Conservation (phyloP, 2,113 vertebrate genomes). For the Melospiza georgiana region DNA sequence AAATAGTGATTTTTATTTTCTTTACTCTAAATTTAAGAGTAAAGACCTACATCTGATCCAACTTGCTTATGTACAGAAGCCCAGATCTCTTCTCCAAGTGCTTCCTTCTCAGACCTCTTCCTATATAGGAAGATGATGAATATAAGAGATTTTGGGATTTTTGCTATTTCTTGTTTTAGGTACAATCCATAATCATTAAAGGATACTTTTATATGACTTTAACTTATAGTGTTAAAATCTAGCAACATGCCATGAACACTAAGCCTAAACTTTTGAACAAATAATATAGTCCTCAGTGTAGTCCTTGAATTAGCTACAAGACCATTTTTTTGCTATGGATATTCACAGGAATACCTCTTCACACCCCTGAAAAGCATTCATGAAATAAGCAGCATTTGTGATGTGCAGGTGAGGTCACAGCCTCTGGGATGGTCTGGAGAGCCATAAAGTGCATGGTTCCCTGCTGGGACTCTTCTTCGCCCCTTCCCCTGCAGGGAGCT, state of each 20-base stretch:
- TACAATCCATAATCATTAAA: fast-evolving
- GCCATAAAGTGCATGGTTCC: background rate
- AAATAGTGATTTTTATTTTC: background rate
- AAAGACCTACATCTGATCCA: background rate
- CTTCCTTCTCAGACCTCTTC: background rate
- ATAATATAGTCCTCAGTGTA: fast-evolving
- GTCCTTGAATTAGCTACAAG: background rate
- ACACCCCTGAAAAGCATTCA: background rate
- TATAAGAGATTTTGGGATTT: background rate
- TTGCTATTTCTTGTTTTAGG: background rate
- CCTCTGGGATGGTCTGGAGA: background rate
- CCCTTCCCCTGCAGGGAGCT: background rate
- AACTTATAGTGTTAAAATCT: background rate
- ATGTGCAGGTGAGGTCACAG: background rate
- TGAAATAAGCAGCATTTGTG: background rate
- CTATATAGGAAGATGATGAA: background rate
- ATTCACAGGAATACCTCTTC: background rate
- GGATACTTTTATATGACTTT: background rate
- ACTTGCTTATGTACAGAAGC: background rate
- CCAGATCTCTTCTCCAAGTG: background rate
- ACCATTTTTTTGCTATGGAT: background rate
- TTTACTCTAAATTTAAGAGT: background rate
- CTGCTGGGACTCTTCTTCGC: background rate
- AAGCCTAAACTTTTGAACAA: background rate
- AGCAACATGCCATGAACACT: background rate